Base-by-base conservation (phyloP, 2,888 invertebrate species). In the Encarsia formosa region DNA sequence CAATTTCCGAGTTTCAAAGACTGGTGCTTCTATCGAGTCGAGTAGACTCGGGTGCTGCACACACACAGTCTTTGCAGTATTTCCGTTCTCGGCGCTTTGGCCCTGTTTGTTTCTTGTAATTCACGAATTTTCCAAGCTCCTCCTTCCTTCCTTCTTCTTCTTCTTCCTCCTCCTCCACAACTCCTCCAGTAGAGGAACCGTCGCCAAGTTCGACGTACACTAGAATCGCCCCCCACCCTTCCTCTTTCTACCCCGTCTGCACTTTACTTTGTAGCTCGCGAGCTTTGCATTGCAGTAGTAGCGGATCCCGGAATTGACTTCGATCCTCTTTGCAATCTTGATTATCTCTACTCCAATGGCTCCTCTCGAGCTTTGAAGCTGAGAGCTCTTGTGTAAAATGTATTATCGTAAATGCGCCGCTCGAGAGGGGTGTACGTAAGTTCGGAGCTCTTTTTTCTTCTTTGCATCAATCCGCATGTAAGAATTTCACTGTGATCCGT, bases 21-120 rank as follows among this genome's bases (percentile, higher is more conserved):
- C 16, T 40, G 1, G 20, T 3, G 43, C 20, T 13, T 23, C 18
- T n/a, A 31, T 34, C 29, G 32, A 38, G 41, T n/a, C 26, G 9
- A 22, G 15, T 19, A 11, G 31, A 8, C 29, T 52, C 41, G 42
- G 24, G 29, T 20, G 19, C 13, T 19, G 18, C 16, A 16, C 11
- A 13, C 20, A 18, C 20, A 13, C 22, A 18, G 2, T 24, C 37
- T 4, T 24, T 20, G 13, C 13, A 5, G n/a, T 26, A 19, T 15
- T 16, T 31, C 23, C 42, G 24, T 24, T 34, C 46, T 26, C 45
- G 38, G 19, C 49, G 42, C 40, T 53, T 56, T 53, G 44, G n/a
- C n/a, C n/a, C 57, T 64, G 60, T 66, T 66, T 65, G 63, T 65
- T 66, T 63, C 63, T 59, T 55, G 57, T 63, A 62, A 66, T 65